Percentiles rank a stretch among this genome's conserved stretches.
phyloP scores from a whole-genome alignment of 2,888 invertebrate genomes.

The Argyresthia goedartella region DNA sequence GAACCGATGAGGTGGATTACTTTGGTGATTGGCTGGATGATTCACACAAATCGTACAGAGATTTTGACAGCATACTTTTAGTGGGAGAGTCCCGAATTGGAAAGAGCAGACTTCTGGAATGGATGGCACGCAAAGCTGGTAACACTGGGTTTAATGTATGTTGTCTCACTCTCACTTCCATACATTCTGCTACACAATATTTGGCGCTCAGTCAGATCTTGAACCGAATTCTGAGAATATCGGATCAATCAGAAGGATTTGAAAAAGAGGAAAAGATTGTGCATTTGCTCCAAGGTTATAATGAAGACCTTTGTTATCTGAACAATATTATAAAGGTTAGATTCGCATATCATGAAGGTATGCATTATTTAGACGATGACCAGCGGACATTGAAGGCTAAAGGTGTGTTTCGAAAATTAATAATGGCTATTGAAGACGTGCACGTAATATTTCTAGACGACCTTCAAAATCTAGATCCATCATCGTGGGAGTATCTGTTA shows the following conservation, averaged over 20 bases:
- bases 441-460: conserved; percentile 59
- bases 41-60: conserved; percentile 24
- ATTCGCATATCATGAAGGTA: conserved; percentile 57
- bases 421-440: conserved; percentile 32
- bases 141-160: conserved; percentile 31
- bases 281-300: conserved; percentile 32
- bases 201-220: conserved; percentile 54
- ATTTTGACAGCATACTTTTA: conserved; percentile 66
- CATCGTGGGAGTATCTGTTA: conserved; percentile 52
- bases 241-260: conserved; percentile 44
- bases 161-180: conserved; percentile 39
- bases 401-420: conserved; percentile 40
- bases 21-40: conserved; percentile 45
- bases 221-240: conserved; percentile 43
- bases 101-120: conserved; percentile 69
- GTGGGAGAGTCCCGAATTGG: conserved; percentile 70
- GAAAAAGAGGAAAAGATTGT: conserved; percentile 52
- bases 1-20: conserved; percentile 56
- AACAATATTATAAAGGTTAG: conserved; percentile 64
- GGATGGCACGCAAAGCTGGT: conserved; percentile 45
- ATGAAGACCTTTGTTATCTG: conserved; percentile 64
- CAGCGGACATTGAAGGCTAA: conserved; percentile 45
- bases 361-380: conserved; percentile 37
- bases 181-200: conserved; percentile 51
- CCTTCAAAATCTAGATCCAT: conserved; percentile 56